Base-by-base conservation (phyloP, 2,113 vertebrate species). In the Cygnus buccinator region DNA sequence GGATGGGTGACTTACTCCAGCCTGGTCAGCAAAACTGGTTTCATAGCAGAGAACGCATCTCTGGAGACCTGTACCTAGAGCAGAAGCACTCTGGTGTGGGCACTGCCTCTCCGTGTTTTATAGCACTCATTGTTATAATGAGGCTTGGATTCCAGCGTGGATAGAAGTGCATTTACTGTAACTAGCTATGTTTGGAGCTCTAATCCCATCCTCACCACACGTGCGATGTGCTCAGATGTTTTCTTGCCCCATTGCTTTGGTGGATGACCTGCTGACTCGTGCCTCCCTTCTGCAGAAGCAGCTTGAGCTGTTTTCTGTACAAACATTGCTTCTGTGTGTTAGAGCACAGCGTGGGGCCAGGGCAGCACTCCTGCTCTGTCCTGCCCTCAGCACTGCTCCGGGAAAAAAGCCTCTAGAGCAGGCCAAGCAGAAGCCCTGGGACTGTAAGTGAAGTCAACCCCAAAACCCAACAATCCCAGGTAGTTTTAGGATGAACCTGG, bases 11-110 rank as follows among this genome's bases (percentile, higher is more conserved):
- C 68, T 92, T 71, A 58, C 50, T 90, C 50, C 59, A 90, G 68
- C 39, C 83, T 81, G 88, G 68, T 65, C 65, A 89, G 94, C 68
- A 94, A 90, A 96, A 75, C 10, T 63, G 61, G 17, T 57, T 55
- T 80, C 65, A 12, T 31, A 74, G 68, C 46, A 18, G 55, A 54
- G 19, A 48, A 23, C 23, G 7, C 20, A 3, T 70, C 67, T 87
- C 87, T 80, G 75, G 78, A 80, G 84, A 73, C 44, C 50, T 50
- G 37, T 41, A 25, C 2, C 0, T 19, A 39, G 59, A 59, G n/a
- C 44, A 82, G 8, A 10, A 37, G 29, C 28, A 23, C 61, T 72
- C 23, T 33, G 63, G 55, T 76, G 55, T n/a, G 82, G 48, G 31
- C 35, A 48, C 35, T 9, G 1, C 43, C 19, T 46, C 66, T 84